Evolutionary conservation across 1,140 invertebrate species (phyloP).

Genomic region (Atta texana): DNA sequence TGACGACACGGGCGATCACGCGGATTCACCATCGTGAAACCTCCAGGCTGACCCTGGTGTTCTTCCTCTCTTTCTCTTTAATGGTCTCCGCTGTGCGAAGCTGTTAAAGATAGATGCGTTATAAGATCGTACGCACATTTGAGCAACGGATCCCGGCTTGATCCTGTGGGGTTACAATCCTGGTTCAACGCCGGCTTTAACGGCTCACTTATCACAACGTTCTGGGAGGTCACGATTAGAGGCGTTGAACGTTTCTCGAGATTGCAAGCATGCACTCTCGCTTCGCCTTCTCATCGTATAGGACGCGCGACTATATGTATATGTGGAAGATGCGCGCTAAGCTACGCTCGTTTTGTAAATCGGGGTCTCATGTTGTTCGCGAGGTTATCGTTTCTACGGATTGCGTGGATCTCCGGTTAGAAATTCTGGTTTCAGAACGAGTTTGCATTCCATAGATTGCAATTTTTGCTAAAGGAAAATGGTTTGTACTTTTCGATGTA

Average conservation of each 20-base stretch:
- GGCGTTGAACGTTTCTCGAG: constrained; percentile 52
- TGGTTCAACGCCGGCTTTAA: constrained; percentile 63
- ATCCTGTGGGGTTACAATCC: constrained; percentile 64
- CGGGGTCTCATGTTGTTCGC: constrained; percentile 15
- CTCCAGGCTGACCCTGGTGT: constrained; percentile 46
- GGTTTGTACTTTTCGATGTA: neutral
- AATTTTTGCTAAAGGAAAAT: neutral
- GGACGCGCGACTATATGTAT: neutral
- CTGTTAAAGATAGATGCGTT: constrained; percentile 71
- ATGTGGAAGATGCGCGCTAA: neutral
- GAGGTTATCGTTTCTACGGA: constrained; percentile 16
- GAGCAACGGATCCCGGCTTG: constrained; percentile 47
- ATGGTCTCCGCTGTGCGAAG: constrained; percentile 51
- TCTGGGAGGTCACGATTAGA: constrained; percentile 71
- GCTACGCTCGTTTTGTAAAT: constrained; percentile 32
- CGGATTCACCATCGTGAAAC: constrained; percentile 19
- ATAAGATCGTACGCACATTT: constrained; percentile 49
- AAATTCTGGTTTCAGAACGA: neutral
- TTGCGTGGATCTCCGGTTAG: neutral
- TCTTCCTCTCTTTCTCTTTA: constrained; percentile 24
- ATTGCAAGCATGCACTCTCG: neutral
- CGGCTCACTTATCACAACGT: constrained; percentile 74
- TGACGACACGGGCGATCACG: constrained; percentile 59
- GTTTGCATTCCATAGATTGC: constrained; percentile 1
- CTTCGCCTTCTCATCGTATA: neutral